A percentile compares a stretch with the other conserved stretches of the same genome.
These are phyloP conservation scores for Corvus hawaiiensis DNA, from an alignment of 2,113 vertebrate species.

Conservation along the genomic window DNA sequence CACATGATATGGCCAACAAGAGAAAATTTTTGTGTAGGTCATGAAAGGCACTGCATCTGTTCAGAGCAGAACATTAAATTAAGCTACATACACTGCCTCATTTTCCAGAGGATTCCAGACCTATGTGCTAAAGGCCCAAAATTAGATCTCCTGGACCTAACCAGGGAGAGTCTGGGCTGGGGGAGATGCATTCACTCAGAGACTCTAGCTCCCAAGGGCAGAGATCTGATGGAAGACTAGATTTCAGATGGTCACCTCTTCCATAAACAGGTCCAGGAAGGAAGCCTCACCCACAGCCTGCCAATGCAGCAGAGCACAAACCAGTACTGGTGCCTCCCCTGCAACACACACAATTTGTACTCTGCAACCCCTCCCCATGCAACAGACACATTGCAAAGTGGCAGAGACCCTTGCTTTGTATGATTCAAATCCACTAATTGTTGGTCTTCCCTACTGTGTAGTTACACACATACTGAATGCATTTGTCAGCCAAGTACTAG, in stretches of 20 bases:
- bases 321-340: not conserved
- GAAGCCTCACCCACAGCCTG: not conserved
- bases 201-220: not conserved
- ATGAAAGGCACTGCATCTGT: not conserved
- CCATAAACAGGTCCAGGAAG: not conserved
- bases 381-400: not conserved
- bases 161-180: not conserved
- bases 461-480: not conserved
- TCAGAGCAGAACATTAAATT: not conserved
- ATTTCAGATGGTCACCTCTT: not conserved
- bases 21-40: not conserved
- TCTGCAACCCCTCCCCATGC: not conserved
- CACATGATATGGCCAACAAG: not conserved
- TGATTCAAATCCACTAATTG: slow-evolving; percentile 54
- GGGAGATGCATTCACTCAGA: not conserved
- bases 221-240: not conserved
- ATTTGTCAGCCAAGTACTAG: slow-evolving; percentile 19
- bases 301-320: not conserved
- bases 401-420: not conserved
- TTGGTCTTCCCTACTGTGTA: not conserved
- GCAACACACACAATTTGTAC: not conserved
- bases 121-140: not conserved
- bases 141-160: not conserved
- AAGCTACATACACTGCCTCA: not conserved
- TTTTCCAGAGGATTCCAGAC: not conserved